Base-by-base conservation (phyloP, 2,888 invertebrate species). In the Keiferia lycopersicella region DNA sequence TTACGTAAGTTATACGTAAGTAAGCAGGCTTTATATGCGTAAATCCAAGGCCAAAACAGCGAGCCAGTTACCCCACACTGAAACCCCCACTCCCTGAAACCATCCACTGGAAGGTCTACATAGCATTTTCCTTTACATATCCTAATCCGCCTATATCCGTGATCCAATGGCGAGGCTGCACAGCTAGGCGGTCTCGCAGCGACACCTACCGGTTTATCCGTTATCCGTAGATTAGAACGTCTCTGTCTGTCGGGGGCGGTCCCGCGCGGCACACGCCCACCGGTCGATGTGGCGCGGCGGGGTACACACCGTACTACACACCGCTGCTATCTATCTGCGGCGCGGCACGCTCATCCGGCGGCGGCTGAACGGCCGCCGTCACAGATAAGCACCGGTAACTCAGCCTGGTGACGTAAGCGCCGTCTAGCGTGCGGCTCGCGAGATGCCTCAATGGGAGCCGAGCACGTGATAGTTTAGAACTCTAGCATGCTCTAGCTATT, bases 211-310 rank as follows among this genome's bases (percentile, higher is more conserved):
- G 80, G 83, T 83, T 83, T 85, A 91, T 91, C 91, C 91, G 84
- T 88, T 91, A 91, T 89, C 87, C 89, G 82, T 73, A 88, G 91
- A 91, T 91, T 90, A 91, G 88, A 61, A 76, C 81, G 85, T 84
- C 84, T 84, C 84, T 82, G 82, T 83, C 83, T 83, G 76, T 80
- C 77, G 64, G 72, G 84, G 83, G 82, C 80, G 80, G 75, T 74
- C 75, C 69, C n/a, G 45, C 16, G 45, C 45, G 45, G 45, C 70
- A 66, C 72, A 62, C 73, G 71, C 71, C 71, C 65, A 68, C 69
- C 69, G 71, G 69, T 71, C 71, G 71, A 71, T 71, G 71, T 63
- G 51, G 59, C 38, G 53, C 62, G 22, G 41, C 59, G 67, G 66
- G 72, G 18, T 75, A 71, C 71, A 6, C 26, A n/a, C n/a, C n/a